phyloP scores from a whole-genome alignment of 2,797 vertebrate genomes.

The Bovichtus diacanthus region DNA sequence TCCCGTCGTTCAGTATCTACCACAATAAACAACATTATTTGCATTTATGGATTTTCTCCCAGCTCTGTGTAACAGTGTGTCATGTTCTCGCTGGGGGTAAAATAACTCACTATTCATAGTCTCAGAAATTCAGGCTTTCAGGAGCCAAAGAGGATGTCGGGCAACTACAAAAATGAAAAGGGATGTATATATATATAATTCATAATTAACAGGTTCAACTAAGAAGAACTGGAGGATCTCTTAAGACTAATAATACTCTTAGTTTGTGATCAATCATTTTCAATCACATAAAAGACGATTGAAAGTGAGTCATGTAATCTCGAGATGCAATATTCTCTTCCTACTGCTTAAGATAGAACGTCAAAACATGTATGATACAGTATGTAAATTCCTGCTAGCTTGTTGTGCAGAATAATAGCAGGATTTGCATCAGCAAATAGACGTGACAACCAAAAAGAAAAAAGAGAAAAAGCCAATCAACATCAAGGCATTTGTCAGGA shows the following conservation, averaged over 20 bases:
- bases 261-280: slow-evolving; percentile 18
- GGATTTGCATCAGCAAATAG: slow-evolving; percentile 43
- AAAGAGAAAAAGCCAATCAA: slow-evolving; percentile 45
- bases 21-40: slow-evolving; percentile 62
- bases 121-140: slow-evolving; percentile 12
- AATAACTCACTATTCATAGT: slow-evolving; percentile 47
- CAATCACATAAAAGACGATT: background rate
- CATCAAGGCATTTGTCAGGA: slow-evolving; percentile 57
- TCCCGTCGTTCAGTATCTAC: slow-evolving; percentile 37
- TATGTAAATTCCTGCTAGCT: slow-evolving; percentile 17
- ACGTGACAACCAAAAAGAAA: slow-evolving; percentile 13
- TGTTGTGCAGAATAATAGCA: slow-evolving; percentile 34
- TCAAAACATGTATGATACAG: slow-evolving; percentile 10
- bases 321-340: slow-evolving; percentile 11
- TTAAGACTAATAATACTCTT: slow-evolving; percentile 1
- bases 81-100: slow-evolving; percentile 37
- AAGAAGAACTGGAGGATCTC: background rate
- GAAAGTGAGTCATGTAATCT: slow-evolving; percentile 12
- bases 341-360: background rate
- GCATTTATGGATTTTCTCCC: slow-evolving; percentile 74
- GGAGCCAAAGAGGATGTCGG: background rate
- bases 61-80: slow-evolving; percentile 24
- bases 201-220: background rate
- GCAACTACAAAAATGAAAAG: background rate
- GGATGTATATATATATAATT: background rate